Evolutionary conservation across 2,888 invertebrate species (phyloP), one percentile per base, ranked within the genome.

Genomic region (Drosophila infuscata): DNA sequence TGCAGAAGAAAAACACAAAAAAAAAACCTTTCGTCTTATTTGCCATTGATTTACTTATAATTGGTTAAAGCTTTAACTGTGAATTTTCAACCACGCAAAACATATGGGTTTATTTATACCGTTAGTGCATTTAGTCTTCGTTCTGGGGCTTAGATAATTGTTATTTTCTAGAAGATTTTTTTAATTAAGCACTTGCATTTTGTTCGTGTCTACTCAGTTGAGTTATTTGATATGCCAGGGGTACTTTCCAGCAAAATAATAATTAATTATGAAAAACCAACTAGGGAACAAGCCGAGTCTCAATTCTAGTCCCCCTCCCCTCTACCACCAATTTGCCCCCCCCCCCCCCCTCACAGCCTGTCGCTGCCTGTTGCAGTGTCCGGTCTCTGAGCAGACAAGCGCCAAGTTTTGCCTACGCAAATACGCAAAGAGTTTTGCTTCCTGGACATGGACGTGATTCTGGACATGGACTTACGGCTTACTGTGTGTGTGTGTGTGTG

Each of bases 331-430:
- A 25, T 25, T 25, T 25, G 25, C 20, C 20, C 11, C 0, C n/a
- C 3, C 20, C 20, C 11, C 0, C n/a, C 3, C 38, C 17, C 29
- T 2, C 25, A 20, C 4, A 3, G 12, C 25, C 15, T 38, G 20
- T 29, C 2, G 12, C 52, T 20, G 17, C 46, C 12, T 25, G 49
- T 15, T 6, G 29, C 35, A n/a, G 54, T 60, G 71, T 66, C 69
- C 49, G 61, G 54, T 52, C 65, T 51, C 35, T 30, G 66, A 48
- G 69, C 68, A 66, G 79, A 79, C 78, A 78, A 87, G 88, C 75
- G 82, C 88, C 88, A 89, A 86, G 85, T 88, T 88, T 88, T 88
- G 90, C 87, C 87, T 87, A 87, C 87, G 90, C 87, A 87, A 87
- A 87, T 88, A 88, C 81, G 83, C 82, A 82, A 57, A 81, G 76